Conservation (phyloP, 2,113 vertebrate species). For the Perca schrenkii region DNA sequence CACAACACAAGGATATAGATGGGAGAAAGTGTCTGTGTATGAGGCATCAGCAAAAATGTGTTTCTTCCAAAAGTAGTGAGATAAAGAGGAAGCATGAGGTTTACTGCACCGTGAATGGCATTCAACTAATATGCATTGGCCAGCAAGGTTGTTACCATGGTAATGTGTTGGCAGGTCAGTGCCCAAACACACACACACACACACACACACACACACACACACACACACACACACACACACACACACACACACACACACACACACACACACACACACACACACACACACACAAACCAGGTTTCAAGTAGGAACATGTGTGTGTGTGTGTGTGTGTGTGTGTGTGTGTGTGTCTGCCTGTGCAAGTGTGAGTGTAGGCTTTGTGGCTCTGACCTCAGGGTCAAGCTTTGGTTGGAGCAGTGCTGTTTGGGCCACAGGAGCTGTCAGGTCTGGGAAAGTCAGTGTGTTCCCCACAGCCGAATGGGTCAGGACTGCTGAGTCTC, state of each 20-base stretch:
- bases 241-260: too few species aligned
- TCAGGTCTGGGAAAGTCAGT: slow-evolving; percentile 47
- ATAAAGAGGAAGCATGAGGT: slow-evolving; percentile 14
- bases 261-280: too few species aligned
- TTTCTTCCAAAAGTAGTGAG: slow-evolving; percentile 18
- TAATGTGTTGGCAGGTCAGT: slow-evolving; percentile 49
- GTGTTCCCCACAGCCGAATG: slow-evolving; percentile 53
- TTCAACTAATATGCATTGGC: slow-evolving; percentile 65
- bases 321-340: slow-evolving; percentile 20
- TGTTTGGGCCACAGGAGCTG: slow-evolving; percentile 46
- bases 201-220: neutral
- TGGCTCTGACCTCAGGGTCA: slow-evolving; percentile 30
- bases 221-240: neutral
- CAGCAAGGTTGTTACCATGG: slow-evolving; percentile 76
- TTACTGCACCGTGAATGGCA: slow-evolving; percentile 54
- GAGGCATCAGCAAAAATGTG: slow-evolving; percentile 38
- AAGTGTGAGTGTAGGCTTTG: slow-evolving; percentile 22
- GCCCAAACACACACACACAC: slow-evolving; percentile 15
- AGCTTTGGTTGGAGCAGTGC: slow-evolving; percentile 30
- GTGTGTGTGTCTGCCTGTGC: neutral
- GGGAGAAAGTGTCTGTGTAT: neutral
- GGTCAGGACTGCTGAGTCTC: slow-evolving; percentile 54
- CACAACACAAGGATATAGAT: neutral
- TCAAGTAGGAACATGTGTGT: too few species aligned
- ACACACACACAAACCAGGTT: too few species aligned